Evolutionary conservation across 37 sponge, comb jelly and placozoan species (phyloP).

Genomic region (Corticium candelabrum): DNA sequence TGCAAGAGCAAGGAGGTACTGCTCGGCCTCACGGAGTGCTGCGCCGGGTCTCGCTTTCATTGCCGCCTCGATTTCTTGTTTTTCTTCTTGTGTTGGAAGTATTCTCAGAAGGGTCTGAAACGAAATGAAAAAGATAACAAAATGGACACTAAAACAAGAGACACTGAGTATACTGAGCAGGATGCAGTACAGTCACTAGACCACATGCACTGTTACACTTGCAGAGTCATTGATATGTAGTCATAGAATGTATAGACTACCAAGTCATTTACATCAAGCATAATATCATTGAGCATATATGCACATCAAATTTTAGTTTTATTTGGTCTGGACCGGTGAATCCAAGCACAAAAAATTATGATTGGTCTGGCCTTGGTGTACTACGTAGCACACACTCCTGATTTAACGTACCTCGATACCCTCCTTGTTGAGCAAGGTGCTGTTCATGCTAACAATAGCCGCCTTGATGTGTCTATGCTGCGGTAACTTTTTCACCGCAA

Average conservation of each 20-base stretch:
- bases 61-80: conserved; percentile 43
- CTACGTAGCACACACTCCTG: background rate
- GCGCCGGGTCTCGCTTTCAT: conserved; percentile 59
- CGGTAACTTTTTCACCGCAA: conserved; percentile 70
- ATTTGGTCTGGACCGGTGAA: no score
- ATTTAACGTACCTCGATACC: conserved; percentile 49
- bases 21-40: conserved; percentile 77
- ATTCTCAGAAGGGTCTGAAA: conserved; percentile 48
- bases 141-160: no score
- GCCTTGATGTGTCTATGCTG: conserved; percentile 72
- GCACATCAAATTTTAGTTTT: no score
- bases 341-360: no score
- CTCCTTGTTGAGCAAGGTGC: conserved; percentile 68
- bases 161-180: no score
- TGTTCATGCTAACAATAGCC: conserved; percentile 84
- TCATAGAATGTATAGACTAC: no score
- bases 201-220: no score
- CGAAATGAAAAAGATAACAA: no score
- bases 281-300: no score
- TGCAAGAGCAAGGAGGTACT: conserved; percentile 73
- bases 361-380: no score
- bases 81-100: conserved; percentile 74
- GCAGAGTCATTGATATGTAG: no score
- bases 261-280: no score
- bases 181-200: conserved; percentile 2